These are phyloP conservation scores for Archegozetes longisetosus DNA, from an alignment of 1,140 invertebrate species.

Conservation along the genomic window DNA sequence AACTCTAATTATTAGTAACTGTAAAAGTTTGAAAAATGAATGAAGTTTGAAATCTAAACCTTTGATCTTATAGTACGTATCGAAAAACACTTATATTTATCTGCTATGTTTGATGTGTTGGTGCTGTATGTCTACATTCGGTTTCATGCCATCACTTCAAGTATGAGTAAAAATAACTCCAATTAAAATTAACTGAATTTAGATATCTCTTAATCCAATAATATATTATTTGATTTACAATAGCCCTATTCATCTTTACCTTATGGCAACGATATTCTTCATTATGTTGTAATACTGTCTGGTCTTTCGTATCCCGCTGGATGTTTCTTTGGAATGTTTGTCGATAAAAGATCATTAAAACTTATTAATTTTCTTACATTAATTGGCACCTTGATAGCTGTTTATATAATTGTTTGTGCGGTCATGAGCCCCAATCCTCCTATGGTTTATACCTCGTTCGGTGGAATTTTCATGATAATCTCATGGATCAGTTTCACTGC, in stretches of 20 bases:
- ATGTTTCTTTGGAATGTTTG: constrained; percentile 58
- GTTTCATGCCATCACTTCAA: constrained; percentile 11
- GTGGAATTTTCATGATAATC: constrained; percentile 47
- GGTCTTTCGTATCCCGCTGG: constrained; percentile 66
- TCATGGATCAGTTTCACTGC: constrained; percentile 50
- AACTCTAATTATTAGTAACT: not conserved
- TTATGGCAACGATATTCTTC: constrained; percentile 64
- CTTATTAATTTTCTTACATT: constrained; percentile 26
- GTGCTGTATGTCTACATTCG: constrained; percentile 11
- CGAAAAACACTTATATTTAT: constrained; percentile 7
- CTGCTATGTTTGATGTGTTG: constrained; percentile 1
- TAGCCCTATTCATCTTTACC: constrained; percentile 75
- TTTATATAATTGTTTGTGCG: constrained; percentile 51
- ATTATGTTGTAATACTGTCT: constrained; percentile 59
- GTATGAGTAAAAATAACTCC: constrained; percentile 3
- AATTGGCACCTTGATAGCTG: constrained; percentile 34
- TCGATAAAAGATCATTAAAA: constrained; percentile 29
- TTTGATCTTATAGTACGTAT: constrained; percentile 31
- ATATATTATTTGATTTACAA: constrained; percentile 62
- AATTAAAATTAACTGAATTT: constrained; percentile 7
- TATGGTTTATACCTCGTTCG: constrained; percentile 38
- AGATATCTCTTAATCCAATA: constrained; percentile 42
- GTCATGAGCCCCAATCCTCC: constrained; percentile 54
- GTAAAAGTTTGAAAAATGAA: not conserved
- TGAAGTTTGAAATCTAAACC: constrained; percentile 27